A percentile compares a stretch with the other conserved stretches of the same genome.
These are phyloP conservation scores for Haliclona indistincta DNA, from an alignment of 37 sponge, comb jelly and placozoan species.

Conservation along the genomic window DNA sequence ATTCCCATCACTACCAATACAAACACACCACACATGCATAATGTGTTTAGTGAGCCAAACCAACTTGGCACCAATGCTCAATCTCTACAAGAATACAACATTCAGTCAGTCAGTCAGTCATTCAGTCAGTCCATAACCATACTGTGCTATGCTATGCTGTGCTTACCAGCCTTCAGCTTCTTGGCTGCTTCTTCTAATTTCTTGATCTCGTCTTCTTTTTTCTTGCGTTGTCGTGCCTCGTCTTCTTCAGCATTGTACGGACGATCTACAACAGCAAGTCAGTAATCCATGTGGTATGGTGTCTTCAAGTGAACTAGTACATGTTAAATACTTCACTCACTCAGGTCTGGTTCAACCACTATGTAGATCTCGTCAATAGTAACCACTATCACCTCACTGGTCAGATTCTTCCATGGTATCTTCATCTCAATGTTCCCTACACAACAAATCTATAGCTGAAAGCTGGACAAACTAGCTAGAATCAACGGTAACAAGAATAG, in stretches of 20 bases:
- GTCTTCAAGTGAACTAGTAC: neutral
- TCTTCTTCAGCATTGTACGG: constrained; percentile 64
- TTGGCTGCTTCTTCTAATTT: constrained; percentile 61
- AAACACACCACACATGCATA: too few species aligned
- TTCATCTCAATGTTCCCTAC: constrained; percentile 69
- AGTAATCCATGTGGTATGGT: neutral
- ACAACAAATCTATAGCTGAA: neutral
- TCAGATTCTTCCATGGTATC: constrained; percentile 89
- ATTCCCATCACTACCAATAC: too few species aligned
- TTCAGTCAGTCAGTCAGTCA: neutral
- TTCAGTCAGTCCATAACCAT: neutral
- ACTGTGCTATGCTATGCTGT: neutral
- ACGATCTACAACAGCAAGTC: constrained; percentile 1
- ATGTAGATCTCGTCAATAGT: constrained; percentile 77
- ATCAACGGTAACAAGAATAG: neutral
- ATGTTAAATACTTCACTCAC: constrained; percentile 11
- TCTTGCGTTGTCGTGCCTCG: constrained; percentile 37
- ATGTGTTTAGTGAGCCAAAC: too few species aligned
- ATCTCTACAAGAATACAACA: neutral
- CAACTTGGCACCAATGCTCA: too few species aligned
- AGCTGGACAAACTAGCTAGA: neutral
- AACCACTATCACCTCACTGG: constrained; percentile 64
- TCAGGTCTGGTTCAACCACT: constrained; percentile 50
- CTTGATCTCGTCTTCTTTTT: constrained; percentile 69
- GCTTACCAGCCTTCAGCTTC: constrained; percentile 70